Conservation (phyloP, 1,140 invertebrate species). For the Neodiprion virginianus region DNA sequence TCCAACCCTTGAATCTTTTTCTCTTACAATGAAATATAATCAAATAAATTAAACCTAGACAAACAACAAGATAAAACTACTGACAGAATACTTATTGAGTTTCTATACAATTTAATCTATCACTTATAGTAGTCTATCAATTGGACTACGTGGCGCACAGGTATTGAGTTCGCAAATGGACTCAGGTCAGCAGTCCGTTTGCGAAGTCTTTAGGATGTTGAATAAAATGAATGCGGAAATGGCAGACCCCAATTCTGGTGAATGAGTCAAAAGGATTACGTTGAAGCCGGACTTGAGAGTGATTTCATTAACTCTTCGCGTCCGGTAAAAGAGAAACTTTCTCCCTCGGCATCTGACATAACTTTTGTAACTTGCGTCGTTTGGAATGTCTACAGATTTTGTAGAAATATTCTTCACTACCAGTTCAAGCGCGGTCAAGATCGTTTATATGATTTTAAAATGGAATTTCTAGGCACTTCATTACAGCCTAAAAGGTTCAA, state of each 20-base stretch:
- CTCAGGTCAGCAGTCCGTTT: not conserved
- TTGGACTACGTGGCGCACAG: too few species aligned
- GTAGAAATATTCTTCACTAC: not conserved
- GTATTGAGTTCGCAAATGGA: not conserved
- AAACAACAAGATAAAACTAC: too few species aligned
- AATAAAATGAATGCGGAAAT: not conserved
- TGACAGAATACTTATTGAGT: too few species aligned
- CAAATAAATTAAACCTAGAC: too few species aligned
- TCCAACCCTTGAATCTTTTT: too few species aligned
- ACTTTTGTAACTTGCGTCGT: too few species aligned
- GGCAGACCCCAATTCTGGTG: not conserved
- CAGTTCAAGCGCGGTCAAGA: not conserved
- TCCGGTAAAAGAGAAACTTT: slow-evolving; percentile 9
- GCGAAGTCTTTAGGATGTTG: not conserved
- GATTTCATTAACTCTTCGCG: slow-evolving; percentile 11
- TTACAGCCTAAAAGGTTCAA: too few species aligned
- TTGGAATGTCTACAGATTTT: not conserved
- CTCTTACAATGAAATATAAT: too few species aligned
- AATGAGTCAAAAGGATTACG: not conserved
- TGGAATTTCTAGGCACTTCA: too few species aligned
- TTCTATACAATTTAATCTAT: too few species aligned
- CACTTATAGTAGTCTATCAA: too few species aligned
- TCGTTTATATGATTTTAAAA: not conserved
- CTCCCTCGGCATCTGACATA: slow-evolving; percentile 6
- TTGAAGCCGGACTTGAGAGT: not conserved